Evolutionary conservation across 2,888 invertebrate genomes (phyloP).

Genomic region (Ophion ellenae): DNA sequence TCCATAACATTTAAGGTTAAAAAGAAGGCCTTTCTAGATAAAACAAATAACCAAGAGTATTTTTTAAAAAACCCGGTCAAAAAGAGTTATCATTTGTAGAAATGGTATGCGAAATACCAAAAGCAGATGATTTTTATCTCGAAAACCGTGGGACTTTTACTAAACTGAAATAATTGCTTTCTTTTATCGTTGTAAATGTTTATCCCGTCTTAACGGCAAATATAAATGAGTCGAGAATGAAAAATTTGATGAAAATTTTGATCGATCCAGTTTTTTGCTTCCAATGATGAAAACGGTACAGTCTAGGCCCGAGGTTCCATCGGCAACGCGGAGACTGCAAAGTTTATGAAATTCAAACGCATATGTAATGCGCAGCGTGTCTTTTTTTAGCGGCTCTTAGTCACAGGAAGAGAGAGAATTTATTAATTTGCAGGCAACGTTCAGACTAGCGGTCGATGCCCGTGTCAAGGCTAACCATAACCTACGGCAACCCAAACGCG

Average conservation of each 20-base stretch:
- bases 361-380: not conserved
- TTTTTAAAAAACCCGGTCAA: too few species aligned
- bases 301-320: not conserved
- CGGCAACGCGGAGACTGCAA: not conserved
- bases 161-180: too few species aligned
- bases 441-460: conserved; percentile 55
- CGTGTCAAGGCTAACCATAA: conserved; percentile 57
- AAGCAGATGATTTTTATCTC: too few species aligned
- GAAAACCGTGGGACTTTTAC: too few species aligned
- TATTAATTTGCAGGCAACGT: conserved; percentile 52
- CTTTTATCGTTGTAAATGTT: too few species aligned
- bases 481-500: conserved; percentile 35
- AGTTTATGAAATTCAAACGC: not conserved
- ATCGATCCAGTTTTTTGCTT: not conserved
- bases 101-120: too few species aligned
- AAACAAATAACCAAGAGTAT: too few species aligned
- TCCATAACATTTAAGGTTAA: too few species aligned
- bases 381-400: conserved; percentile 17
- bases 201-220: not conserved
- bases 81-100: too few species aligned
- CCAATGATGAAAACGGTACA: not conserved
- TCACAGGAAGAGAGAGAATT: conserved; percentile 37
- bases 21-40: too few species aligned
- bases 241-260: not conserved
- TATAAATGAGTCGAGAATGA: not conserved